Percentiles rank a stretch among this genome's conserved stretches.
These are phyloP conservation scores for Phocoena sinus DNA, from an alignment of 2,113 vertebrate species.

Conservation along the genomic window DNA sequence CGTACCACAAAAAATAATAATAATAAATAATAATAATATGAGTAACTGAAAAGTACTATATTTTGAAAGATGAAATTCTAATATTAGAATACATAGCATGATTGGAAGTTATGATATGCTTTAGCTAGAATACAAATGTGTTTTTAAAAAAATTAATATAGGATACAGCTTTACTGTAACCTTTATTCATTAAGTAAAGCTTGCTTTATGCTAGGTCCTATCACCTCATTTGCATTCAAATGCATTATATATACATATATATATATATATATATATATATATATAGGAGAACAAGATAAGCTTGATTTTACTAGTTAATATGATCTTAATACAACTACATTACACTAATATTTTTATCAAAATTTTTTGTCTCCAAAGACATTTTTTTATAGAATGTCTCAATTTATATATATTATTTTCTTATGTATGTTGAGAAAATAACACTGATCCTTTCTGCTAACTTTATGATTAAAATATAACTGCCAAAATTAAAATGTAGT, in stretches of 20 bases:
- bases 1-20: too few species aligned
- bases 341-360: background rate
- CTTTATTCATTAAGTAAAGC: background rate
- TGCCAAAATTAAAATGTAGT: background rate
- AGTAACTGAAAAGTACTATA: background rate
- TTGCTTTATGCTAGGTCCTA: background rate
- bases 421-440: background rate
- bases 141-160: background rate
- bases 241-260: background rate
- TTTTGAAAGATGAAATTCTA: constrained; percentile 23
- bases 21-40: background rate
- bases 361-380: background rate
- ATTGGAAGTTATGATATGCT: background rate
- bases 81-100: background rate
- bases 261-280: background rate
- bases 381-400: background rate
- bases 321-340: background rate
- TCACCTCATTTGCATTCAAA: constrained; percentile 21
- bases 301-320: background rate
- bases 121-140: background rate
- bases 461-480: background rate
- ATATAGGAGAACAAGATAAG: background rate
- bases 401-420: background rate
- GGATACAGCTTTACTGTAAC: background rate
- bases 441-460: background rate